Evolutionary conservation across 2,888 invertebrate genomes (phyloP), one percentile per base, ranked within the genome.

Genomic region (Scaptodrosophila latifasciaeformis): DNA sequence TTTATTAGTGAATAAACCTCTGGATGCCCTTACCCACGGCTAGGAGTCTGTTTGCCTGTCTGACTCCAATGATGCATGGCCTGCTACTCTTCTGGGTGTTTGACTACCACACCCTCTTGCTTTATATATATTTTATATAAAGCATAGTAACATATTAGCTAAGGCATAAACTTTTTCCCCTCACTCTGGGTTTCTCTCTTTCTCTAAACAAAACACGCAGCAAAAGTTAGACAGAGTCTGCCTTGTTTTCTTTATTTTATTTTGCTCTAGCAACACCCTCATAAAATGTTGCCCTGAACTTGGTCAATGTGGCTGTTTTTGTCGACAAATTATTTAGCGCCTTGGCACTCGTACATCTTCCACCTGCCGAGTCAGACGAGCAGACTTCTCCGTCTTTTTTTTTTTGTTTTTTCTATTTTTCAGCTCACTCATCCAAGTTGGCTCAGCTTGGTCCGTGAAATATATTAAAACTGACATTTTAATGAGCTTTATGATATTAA

Each of bases 401-500:
- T 40, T 40, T n/a, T n/a, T n/a, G n/a, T n/a, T n/a, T 13, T 3
- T 27, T 43, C 12, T 5, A 27, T 12, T 27, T 10, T 7, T 27
- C 29, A 21, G 10, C 27, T 12, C 44, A 13, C 44, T 29, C 29
- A 13, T 13, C 15, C 17, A 27, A n/a, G 37, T 37, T 37, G 4
- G n/a, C n/a, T n/a, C n/a, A n/a, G n/a, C 44, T 21, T 30, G 45
- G 29, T 21, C 27, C 35, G 42, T 30, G 47, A 55, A 37, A 58
- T 62, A 59, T 61, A 65, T 70, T 66, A 77, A 77, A 70, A 63
- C 65, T 72, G 72, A 65, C 77, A 75, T 75, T 77, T 80, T 80
- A 81, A 80, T 79, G 79, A 81, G 81, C 67, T 77, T 67, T 69
- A 57, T 69, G 70, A 77, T 58, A 75, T 81, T 79, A 79, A 81